phyloP scores from a whole-genome alignment of 1,140 invertebrate species.

The Streblospio benedicti region DNA sequence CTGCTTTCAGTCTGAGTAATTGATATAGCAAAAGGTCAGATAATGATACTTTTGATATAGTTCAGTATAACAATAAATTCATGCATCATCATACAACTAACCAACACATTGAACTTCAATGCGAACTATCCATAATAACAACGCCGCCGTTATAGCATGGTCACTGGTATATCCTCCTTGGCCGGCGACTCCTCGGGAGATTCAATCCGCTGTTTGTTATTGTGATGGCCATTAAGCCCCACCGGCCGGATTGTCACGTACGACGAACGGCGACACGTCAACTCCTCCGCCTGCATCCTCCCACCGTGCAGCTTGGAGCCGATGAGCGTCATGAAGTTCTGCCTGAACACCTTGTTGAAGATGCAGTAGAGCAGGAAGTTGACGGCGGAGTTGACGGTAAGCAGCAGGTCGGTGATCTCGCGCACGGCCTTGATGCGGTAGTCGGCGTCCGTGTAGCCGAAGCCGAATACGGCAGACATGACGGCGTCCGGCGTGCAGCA shows the following conservation, averaged over 20 bases:
- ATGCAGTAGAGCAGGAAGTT: constrained; percentile 70
- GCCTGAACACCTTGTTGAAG: constrained; percentile 14
- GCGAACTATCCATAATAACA: no score
- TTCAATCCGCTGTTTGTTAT: neutral
- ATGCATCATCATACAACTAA: no score
- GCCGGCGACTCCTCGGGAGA: neutral
- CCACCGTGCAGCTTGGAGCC: neutral
- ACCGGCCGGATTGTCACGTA: neutral
- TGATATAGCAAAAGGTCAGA: no score
- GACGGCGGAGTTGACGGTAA: constrained; percentile 61
- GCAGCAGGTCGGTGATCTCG: constrained; percentile 65
- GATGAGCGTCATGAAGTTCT: constrained; percentile 11
- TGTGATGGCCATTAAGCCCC: neutral
- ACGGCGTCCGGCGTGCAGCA: constrained; percentile 65
- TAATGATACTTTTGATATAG: no score
- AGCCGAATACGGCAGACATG: constrained; percentile 48
- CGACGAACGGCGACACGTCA: neutral
- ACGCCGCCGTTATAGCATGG: neutral
- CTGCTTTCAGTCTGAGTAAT: no score
- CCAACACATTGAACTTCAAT: no score
- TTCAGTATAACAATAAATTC: no score
- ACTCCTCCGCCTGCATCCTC: neutral
- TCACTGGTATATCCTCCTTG: neutral
- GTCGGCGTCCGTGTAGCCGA: constrained; percentile 42
- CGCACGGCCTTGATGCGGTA: constrained; percentile 52